These are phyloP conservation scores for Naso thynnoides DNA, from an alignment of 2,797 vertebrate genomes.

Conservation along the genomic window DNA sequence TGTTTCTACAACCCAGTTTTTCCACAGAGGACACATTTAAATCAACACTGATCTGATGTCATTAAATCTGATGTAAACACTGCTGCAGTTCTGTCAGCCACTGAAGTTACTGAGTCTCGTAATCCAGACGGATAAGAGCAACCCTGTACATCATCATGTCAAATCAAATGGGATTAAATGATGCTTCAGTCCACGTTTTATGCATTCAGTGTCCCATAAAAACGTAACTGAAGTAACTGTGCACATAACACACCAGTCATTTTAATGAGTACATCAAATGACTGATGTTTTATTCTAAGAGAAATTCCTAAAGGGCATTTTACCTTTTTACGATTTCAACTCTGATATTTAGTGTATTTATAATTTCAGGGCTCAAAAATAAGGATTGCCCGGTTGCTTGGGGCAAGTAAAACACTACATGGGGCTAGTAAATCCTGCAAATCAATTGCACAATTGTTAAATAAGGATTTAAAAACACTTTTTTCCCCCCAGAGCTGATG, in stretches of 20 bases:
- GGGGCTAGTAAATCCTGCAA: too few relatives aligned
- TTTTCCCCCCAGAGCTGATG: too few relatives aligned
- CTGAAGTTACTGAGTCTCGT: constrained; percentile 1
- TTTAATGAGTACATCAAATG: constrained; percentile 6
- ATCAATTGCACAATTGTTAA: too few relatives aligned
- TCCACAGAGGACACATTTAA: constrained; percentile 5
- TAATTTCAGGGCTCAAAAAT: too few relatives aligned
- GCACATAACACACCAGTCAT: constrained; percentile 8
- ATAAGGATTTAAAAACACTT: too few relatives aligned
- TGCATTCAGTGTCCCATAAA: constrained; percentile 50
- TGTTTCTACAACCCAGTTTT: not conserved
- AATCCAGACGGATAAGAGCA: constrained; percentile 51
- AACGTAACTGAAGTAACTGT: constrained; percentile 25
- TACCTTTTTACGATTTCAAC: too few relatives aligned
- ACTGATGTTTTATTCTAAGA: not conserved
- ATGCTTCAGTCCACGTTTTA: constrained; percentile 27
- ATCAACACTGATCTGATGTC: constrained; percentile 24
- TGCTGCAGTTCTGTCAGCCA: not conserved
- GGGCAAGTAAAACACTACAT: too few relatives aligned
- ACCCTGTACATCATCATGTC: constrained; percentile 49
- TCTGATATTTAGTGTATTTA: too few relatives aligned
- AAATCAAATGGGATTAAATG: constrained; percentile 60
- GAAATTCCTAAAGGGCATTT: not conserved
- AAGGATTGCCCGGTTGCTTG: too few relatives aligned
- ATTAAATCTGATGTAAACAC: constrained; percentile 21